Evolutionary conservation across 2,888 invertebrate genomes (phyloP), one percentile per base, ranked within the genome.

Genomic region (Stenoptilia bipunctidactyla): DNA sequence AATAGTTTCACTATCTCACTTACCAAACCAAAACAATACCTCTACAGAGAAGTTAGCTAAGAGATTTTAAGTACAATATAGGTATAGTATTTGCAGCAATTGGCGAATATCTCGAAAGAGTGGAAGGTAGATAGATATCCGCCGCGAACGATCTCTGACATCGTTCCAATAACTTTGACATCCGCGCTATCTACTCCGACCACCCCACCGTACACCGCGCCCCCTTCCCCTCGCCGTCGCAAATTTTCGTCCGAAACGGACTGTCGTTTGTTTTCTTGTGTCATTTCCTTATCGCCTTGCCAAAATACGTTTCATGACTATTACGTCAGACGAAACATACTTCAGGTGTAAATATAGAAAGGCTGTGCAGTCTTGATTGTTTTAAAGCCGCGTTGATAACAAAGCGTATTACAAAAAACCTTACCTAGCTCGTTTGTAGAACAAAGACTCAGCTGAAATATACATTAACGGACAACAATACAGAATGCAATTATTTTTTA

Each of bases 261-360:
- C 76, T 69, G 70, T 75, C 79, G 74, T 82, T 80, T 80, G 75
- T 83, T 84, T 82, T 80, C 80, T 80, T 73, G 74, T 79, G 76
- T 76, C 79, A 79, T 84, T 83, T 84, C 76, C 83, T 85, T 84
- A 84, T 85, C 83, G 74, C 64, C 62, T 67, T 82, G 82, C 83
- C 80, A 83, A 84, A 83, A 85, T 80, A 79, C 75, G 71, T 76
- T 79, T 72, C 79, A 77, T 73, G 79, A 74, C 75, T 68, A 68
- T 82, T 79, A 79, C 72, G 67, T 77, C 77, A 79, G 66, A 66
- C 60, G 66, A 70, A 72, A 75, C 69, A 73, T 74, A 73, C 67
- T 77, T 76, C 77, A 80, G 76, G 80, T 80, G 66, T 67, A 70
- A 64, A 60, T 72, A 47, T 73, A 69, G 56, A 45, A 38, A 55